Evolutionary conservation across 2,113 vertebrate genomes (phyloP).

Genomic region (Platycercus adscitus): DNA sequence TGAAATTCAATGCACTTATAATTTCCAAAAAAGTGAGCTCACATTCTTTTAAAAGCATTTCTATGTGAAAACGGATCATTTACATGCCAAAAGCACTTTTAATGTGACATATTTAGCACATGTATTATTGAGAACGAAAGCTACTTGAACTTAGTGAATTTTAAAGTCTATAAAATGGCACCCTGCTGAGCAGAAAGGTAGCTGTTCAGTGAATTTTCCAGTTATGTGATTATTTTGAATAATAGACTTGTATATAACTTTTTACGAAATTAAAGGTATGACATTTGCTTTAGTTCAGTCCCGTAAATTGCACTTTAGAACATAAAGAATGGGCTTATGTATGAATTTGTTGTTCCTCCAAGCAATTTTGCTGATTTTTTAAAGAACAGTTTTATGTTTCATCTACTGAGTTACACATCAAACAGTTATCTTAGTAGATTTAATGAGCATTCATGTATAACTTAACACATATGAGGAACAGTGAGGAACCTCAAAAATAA

Average conservation of each 20-base stretch:
- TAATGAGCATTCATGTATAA: constrained; percentile 63
- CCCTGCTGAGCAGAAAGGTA: constrained; percentile 92
- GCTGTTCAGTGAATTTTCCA: constrained; percentile 89
- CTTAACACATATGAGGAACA: constrained; percentile 50
- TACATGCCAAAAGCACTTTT: constrained; percentile 91
- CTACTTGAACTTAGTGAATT: constrained; percentile 91
- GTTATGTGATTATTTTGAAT: constrained; percentile 98
- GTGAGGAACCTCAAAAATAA: constrained; percentile 29
- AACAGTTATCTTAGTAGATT: constrained; percentile 75
- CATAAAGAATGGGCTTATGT: constrained; percentile 76
- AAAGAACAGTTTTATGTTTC: constrained; percentile 78
- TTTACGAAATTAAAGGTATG: constrained; percentile 88
- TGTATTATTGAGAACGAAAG: constrained; percentile 93
- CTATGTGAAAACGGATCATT: constrained; percentile 89
- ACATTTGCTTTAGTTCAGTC: constrained; percentile 83
- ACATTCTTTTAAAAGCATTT: constrained; percentile 85
- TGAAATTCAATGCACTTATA: constrained; percentile 87
- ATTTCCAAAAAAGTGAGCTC: constrained; percentile 82
- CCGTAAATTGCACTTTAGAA: constrained; percentile 80
- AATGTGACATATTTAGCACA: constrained; percentile 95
- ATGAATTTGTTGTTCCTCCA: constrained; percentile 79
- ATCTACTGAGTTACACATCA: constrained; percentile 75
- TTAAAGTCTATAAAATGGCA: constrained; percentile 96
- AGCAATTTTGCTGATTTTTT: constrained; percentile 79
- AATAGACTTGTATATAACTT: constrained; percentile 96